phyloP scores from a whole-genome alignment of 1,140 invertebrate species.

The Myzus persicae region DNA sequence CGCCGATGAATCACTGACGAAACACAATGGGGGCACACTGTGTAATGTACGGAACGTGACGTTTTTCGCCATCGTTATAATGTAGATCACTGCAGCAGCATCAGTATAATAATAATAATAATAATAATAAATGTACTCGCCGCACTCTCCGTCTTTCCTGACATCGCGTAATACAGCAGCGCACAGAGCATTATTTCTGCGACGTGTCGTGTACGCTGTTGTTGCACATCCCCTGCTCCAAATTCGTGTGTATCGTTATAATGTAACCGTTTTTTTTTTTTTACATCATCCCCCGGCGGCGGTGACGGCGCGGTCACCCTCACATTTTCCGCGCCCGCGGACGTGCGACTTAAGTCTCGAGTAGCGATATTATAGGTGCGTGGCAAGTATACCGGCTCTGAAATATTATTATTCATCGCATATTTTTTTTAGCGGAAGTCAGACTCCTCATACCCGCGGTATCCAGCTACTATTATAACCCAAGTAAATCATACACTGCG shows the following conservation, averaged over 20 bases:
- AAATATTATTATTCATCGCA: no score
- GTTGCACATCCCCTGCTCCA: background rate
- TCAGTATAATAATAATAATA: background rate
- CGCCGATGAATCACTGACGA: slow-evolving; percentile 24
- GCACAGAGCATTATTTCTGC: background rate
- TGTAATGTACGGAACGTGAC: slow-evolving; percentile 15
- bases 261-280: slow-evolving; percentile 18
- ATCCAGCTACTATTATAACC: no score
- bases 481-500: no score
- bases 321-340: no score
- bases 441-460: no score
- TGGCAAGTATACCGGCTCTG: no score
- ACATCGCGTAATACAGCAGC: no score
- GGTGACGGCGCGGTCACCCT: no score
- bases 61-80: slow-evolving; percentile 2
- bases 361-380: no score
- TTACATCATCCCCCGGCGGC: background rate
- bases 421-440: no score
- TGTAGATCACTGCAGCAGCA: background rate
- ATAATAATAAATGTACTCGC: background rate
- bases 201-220: background rate
- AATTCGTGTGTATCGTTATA: background rate
- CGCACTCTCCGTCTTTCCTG: no score
- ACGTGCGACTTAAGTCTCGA: no score
- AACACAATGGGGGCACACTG: background rate